A percentile compares a stretch with the other conserved stretches of the same genome.
phyloP scores from a whole-genome alignment of 92 coral and sea anemone species.

The Phenganax marumi region DNA sequence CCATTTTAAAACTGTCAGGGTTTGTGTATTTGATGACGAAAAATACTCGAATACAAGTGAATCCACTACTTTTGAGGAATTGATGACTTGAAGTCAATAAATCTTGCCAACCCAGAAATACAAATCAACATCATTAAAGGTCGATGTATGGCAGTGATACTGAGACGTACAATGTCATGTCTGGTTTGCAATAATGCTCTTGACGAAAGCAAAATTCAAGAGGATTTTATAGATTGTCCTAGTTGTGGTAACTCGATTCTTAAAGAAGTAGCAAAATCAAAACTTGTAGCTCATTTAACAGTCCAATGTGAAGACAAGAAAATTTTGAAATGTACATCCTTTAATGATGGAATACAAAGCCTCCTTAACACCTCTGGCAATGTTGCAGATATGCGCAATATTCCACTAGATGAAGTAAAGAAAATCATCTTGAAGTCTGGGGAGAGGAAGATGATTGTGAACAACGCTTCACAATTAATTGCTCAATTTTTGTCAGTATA shows the following conservation, averaged over 20 bases:
- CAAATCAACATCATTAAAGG: slow-evolving; percentile 33
- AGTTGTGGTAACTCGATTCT: slow-evolving; percentile 11
- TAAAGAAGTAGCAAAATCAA: slow-evolving; percentile 1
- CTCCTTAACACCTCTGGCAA: slow-evolving; percentile 6
- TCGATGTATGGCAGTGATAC: slow-evolving; percentile 33
- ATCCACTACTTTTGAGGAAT: slow-evolving; percentile 27
- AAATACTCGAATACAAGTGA: slow-evolving; percentile 43
- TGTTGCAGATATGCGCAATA: neutral
- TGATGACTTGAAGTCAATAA: slow-evolving; percentile 27
- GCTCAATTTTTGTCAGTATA: slow-evolving; percentile 31
- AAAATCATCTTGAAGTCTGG: slow-evolving; percentile 32
- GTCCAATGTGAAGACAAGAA: slow-evolving; percentile 17
- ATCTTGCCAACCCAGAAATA: slow-evolving; percentile 27
- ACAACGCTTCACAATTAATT: slow-evolving; percentile 39
- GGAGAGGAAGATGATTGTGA: slow-evolving; percentile 19
- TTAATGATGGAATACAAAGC: slow-evolving; percentile 30
- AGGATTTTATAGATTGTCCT: slow-evolving; percentile 29
- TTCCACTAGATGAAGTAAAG: slow-evolving; percentile 24
- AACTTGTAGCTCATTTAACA: slow-evolving; percentile 41
- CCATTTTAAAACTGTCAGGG: slow-evolving; percentile 43
- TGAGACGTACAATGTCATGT: slow-evolving; percentile 28
- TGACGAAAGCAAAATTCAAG: slow-evolving; percentile 15
- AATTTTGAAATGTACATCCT: slow-evolving; percentile 28
- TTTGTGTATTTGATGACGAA: slow-evolving; percentile 24
- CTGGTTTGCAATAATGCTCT: slow-evolving; percentile 33